Conservation (phyloP, 2,113 vertebrate species). For the Tachysurus fulvidraco region DNA sequence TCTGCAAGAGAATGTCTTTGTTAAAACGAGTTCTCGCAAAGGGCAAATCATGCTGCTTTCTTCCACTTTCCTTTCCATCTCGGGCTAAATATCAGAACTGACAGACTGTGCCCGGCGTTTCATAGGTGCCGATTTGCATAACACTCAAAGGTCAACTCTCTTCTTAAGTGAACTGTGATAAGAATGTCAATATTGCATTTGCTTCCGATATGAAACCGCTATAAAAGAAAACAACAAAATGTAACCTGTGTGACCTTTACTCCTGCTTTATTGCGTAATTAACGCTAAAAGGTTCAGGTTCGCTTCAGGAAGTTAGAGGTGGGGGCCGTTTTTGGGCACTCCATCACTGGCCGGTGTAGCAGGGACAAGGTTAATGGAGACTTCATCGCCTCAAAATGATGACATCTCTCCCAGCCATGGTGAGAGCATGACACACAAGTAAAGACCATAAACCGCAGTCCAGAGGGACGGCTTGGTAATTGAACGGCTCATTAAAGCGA, state of each 20-base stretch:
- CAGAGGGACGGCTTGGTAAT: conserved; percentile 85
- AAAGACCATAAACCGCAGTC: conserved; percentile 82
- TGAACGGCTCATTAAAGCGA: conserved; percentile 91
- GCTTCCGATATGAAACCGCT: conserved; percentile 35
- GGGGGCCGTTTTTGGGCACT: conserved; percentile 28
- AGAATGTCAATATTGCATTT: conserved; percentile 41
- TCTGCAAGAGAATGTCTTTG: conserved; percentile 56
- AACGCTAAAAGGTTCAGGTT: conserved; percentile 12
- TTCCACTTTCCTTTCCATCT: conserved; percentile 42
- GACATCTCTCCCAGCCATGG: conserved; percentile 46
- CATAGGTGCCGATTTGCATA: conserved; percentile 52
- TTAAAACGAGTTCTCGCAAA: conserved; percentile 57
- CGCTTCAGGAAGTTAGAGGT: conserved; percentile 10
- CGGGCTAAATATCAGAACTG: conserved; percentile 45
- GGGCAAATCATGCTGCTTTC: conserved; percentile 47
- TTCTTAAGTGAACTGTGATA: conserved; percentile 45
- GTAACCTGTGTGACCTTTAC: not conserved
- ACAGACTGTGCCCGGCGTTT: conserved; percentile 46
- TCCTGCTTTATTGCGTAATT: conserved; percentile 9
- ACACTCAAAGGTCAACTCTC: conserved; percentile 51
- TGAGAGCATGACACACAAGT: conserved; percentile 71
- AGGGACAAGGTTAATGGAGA: conserved; percentile 87
- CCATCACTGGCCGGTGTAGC: conserved; percentile 78
- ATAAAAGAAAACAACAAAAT: conserved; percentile 6
- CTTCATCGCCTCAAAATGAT: conserved; percentile 74